phyloP scores from a whole-genome alignment of 2,113 vertebrate genomes.

The Coptodon rendalli region DNA sequence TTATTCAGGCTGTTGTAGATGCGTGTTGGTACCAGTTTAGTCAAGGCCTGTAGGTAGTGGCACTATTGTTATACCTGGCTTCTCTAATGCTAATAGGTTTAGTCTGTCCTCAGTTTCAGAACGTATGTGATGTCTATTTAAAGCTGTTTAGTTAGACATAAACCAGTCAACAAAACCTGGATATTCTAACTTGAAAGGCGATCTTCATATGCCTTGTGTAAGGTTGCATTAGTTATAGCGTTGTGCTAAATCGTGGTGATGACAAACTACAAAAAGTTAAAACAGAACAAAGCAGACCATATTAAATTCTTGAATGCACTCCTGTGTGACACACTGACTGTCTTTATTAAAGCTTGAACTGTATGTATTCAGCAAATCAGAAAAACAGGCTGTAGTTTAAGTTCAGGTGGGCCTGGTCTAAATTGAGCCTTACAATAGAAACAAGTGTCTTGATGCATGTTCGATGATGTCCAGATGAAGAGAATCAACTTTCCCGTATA shows the following conservation, averaged over 20 bases:
- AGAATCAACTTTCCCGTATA: neutral
- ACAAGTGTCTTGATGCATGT: conserved; percentile 37
- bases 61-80: neutral
- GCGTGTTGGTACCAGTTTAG: neutral
- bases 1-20: neutral
- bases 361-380: conserved; percentile 10
- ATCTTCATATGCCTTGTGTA: neutral
- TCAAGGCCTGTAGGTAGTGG: neutral
- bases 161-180: neutral
- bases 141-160: neutral
- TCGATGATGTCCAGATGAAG: neutral
- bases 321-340: neutral
- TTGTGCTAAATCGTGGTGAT: neutral
- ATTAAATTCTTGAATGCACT: neutral
- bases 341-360: neutral
- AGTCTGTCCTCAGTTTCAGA: neutral
- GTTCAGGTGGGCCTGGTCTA: conserved; percentile 34
- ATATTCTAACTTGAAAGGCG: neutral
- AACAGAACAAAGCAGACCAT: neutral
- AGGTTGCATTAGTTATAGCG: neutral
- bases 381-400: conserved; percentile 16
- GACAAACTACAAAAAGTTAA: neutral
- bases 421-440: conserved; percentile 49
- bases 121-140: neutral
- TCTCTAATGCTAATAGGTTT: neutral